phyloP scores from a whole-genome alignment of 2,888 invertebrate species.

The Lasioglossum pauxillum region DNA sequence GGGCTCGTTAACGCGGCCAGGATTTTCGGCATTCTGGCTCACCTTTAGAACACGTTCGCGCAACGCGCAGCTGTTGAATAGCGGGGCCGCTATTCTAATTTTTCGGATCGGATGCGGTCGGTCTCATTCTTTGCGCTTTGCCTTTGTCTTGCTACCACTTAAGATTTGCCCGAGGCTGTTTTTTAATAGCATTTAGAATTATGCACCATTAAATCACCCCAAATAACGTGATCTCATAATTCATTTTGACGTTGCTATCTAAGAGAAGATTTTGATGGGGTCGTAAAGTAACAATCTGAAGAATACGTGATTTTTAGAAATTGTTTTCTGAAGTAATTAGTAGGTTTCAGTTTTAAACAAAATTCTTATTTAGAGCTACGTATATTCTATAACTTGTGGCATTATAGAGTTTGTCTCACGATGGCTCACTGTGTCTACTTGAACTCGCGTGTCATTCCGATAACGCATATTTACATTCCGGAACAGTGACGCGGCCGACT shows the following conservation, averaged over 20 bases:
- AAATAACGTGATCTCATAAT: no score
- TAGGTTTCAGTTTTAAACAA: no score
- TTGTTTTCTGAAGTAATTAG: no score
- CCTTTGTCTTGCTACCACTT: slow-evolving; percentile 13
- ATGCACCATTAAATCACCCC: no score
- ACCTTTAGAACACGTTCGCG: slow-evolving; percentile 35
- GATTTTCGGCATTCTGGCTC: slow-evolving; percentile 67
- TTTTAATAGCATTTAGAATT: no score
- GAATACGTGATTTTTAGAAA: no score
- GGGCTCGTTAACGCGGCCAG: slow-evolving; percentile 73
- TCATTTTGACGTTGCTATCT: no score
- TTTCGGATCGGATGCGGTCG: slow-evolving; percentile 6
- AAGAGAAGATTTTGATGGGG: no score
- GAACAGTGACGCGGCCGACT: slow-evolving; percentile 29
- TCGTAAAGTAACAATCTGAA: no score
- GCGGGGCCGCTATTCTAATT: slow-evolving; percentile 41
- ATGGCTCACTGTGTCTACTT: background rate
- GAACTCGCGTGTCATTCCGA: slow-evolving; percentile 17
- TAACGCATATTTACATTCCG: slow-evolving; percentile 63
- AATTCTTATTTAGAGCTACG: no score
- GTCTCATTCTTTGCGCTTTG: background rate
- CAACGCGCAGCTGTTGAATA: slow-evolving; percentile 40
- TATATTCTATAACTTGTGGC: no score
- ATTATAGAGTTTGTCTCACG: background rate
- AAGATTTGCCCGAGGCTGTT: no score